A percentile compares a stretch with the other conserved stretches of the same genome.
These are phyloP conservation scores for Emydoidea blandingii DNA, from an alignment of 2,797 vertebrate genomes.

Conservation along the genomic window DNA sequence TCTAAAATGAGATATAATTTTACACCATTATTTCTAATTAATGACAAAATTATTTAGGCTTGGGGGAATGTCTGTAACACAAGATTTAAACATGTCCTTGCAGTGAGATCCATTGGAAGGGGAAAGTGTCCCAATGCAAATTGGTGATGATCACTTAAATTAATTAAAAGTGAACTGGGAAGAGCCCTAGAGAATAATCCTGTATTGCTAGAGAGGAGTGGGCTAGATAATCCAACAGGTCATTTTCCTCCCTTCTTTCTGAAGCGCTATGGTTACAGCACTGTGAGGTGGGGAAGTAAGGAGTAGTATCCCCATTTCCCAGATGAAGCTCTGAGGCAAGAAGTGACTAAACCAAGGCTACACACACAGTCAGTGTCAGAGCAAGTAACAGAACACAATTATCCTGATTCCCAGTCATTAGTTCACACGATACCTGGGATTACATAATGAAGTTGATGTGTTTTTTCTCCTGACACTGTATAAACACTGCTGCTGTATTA, in stretches of 20 bases:
- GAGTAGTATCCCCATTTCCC: background rate
- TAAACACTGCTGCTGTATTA: background rate
- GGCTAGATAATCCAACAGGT: background rate
- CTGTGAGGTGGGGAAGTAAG: background rate
- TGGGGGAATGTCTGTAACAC: background rate
- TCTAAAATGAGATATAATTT: background rate
- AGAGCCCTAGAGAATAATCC: background rate
- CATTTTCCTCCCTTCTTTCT: background rate
- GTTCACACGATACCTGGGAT: rapidly evolving
- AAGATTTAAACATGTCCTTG: background rate
- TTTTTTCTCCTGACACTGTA: background rate
- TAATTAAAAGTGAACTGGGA: background rate
- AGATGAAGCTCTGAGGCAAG: background rate
- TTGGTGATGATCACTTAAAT: background rate
- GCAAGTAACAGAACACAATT: background rate
- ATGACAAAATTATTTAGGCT: rapidly evolving
- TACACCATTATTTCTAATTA: rapidly evolving
- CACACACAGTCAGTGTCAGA: background rate
- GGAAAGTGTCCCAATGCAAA: background rate
- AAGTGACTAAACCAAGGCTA: background rate
- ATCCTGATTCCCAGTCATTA: background rate
- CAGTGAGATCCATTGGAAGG: background rate
- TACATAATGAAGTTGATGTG: background rate
- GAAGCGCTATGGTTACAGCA: rapidly evolving
- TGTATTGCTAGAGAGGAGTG: background rate